Evolutionary conservation across 1,140 invertebrate genomes (phyloP), one percentile per base, ranked within the genome.

Genomic region (Anadara kagoshimensis): DNA sequence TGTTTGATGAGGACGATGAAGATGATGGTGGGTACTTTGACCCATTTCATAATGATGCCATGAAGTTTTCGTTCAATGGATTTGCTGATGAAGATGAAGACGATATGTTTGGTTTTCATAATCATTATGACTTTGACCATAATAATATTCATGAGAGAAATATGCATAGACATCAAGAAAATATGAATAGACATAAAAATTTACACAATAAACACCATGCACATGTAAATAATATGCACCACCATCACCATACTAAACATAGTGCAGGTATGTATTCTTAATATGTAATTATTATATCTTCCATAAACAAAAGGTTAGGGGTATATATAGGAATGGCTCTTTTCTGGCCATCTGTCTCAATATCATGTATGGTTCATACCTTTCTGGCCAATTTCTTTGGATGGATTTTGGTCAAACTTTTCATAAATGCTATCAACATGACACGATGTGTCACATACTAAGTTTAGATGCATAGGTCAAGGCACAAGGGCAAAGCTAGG

Each of bases 1-100:
- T 85, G 51, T 86, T 86, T 65, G 76, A 77, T 24, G 83, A 85
- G 24, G 73, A 70, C 24, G 83, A 83, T 75, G 77, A 79, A 49
- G 73, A 80, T 26, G 73, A 77, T 22, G 47, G 71, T 53, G 74
- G 63, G 36, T 47, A 59, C 22, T 72, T 77, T 51, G 61, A 69
- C 43, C 49, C 29, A 36, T 36, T 36, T 36, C n/a, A n/a, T n/a
- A 7, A 7, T 57, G 24, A 43, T 54, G 29, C 47, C 26, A 26
- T 14, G 26, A 11, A 36, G n/a, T 64, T 64, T 53, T 44, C 18
- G 1, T 62, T 62, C 5, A 10, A 63, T 76, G 71, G 58, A 43
- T 78, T 78, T 71, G 58, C 43, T 51, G 66, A 69, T 58, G 73
- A 79, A 20, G 49, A 64, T 64, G 62, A 64, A 36, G 62, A 64